phyloP scores from a whole-genome alignment of 2,797 vertebrate species.

The Chelon labrosus region DNA sequence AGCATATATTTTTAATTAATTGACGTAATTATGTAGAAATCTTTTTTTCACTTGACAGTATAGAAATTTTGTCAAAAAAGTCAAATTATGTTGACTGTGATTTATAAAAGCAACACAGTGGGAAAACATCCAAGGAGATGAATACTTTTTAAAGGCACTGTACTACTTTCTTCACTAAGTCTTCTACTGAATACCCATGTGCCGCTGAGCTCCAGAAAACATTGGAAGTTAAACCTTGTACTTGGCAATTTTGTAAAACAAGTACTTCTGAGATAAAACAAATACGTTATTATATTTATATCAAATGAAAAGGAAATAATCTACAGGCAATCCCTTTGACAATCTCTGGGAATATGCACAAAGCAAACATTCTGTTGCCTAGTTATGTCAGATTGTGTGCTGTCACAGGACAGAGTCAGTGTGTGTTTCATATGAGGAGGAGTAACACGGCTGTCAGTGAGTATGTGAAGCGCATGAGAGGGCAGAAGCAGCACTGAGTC shows the following conservation, averaged over 20 bases:
- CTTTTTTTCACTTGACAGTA: too few relatives aligned
- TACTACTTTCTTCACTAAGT: not conserved
- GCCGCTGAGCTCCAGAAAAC: conserved; percentile 3
- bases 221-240: not conserved
- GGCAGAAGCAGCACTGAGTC: conserved; percentile 34
- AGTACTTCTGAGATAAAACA: not conserved
- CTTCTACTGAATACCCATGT: not conserved
- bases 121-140: too few relatives aligned
- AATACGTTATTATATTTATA: not conserved
- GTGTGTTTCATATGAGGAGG: conserved; percentile 6
- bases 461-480: conserved; percentile 37
- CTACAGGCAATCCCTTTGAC: not conserved
- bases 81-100: too few relatives aligned
- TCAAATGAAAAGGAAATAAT: not conserved
- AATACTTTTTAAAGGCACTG: too few relatives aligned
- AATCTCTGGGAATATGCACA: too few relatives aligned
- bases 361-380: not conserved
- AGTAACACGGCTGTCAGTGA: conserved; percentile 60
- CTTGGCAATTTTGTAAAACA: not conserved
- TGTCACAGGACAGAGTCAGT: not conserved
- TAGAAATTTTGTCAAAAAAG: too few relatives aligned
- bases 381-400: not conserved
- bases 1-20: too few relatives aligned
- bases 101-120: too few relatives aligned
- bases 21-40: too few relatives aligned